A percentile compares a stretch with the other conserved stretches of the same genome.
Evolutionary conservation across 2,113 vertebrate genomes (phyloP).

Genomic region (Orycteropus afer): DNA sequence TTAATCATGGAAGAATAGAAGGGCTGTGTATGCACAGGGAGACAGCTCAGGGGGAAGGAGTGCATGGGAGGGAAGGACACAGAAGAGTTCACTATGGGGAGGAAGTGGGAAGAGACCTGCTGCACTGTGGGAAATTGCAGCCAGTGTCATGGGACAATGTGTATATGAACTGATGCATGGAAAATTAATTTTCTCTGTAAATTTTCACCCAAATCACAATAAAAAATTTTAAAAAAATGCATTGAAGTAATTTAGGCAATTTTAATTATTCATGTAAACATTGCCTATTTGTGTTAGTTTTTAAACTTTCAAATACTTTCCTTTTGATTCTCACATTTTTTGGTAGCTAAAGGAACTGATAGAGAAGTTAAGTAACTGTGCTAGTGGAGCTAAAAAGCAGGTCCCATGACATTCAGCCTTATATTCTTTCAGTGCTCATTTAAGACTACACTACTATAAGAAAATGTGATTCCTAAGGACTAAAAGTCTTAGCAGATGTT

Average conservation of each 20-base stretch:
- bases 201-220: too few relatives aligned
- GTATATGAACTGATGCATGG: too few relatives aligned
- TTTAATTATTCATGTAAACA: not conserved
- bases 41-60: too few relatives aligned
- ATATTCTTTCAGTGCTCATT: not conserved
- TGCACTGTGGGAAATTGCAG: too few relatives aligned
- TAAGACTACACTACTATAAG: not conserved
- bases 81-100: too few relatives aligned
- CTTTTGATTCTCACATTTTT: not conserved
- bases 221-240: too few relatives aligned
- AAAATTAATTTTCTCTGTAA: too few relatives aligned
- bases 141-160: too few relatives aligned
- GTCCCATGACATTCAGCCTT: not conserved
- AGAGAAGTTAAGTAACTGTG: not conserved
- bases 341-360: not conserved
- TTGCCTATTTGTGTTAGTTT: not conserved
- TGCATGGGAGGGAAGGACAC: too few relatives aligned
- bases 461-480: conserved; percentile 35
- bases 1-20: too few relatives aligned
- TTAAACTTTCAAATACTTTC: not conserved
- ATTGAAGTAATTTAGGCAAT: not conserved
- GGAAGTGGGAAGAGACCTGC: too few relatives aligned
- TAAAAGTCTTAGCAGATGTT: conserved; percentile 24
- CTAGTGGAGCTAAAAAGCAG: not conserved
- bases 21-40: too few relatives aligned